These are phyloP conservation scores for Thermophis baileyi DNA, from an alignment of 2,113 vertebrate genomes.

Conservation along the genomic window DNA sequence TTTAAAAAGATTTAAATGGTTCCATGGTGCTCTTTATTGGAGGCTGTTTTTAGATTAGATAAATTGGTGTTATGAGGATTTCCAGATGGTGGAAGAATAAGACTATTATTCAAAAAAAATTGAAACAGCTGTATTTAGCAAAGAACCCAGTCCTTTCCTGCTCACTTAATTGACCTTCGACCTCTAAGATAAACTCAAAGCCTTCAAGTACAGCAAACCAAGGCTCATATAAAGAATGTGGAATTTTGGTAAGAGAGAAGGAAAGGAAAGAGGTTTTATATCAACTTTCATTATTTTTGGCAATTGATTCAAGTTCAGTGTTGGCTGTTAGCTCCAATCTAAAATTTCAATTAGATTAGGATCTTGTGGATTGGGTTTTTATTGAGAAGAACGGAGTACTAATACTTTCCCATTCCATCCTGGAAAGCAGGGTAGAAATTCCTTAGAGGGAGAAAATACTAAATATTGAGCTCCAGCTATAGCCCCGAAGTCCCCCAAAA, in stretches of 20 bases:
- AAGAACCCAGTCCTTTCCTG: not conserved
- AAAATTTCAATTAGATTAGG: not conserved
- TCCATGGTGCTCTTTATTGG: not conserved
- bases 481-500: not conserved
- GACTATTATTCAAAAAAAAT: no score
- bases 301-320: no score
- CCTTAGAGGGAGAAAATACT: not conserved
- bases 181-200: not conserved
- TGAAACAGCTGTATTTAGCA: not conserved
- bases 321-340: not conserved
- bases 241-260: not conserved
- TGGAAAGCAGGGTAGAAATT: not conserved
- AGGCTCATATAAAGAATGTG: not conserved
- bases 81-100: not conserved
- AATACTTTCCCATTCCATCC: not conserved
- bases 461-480: not conserved
- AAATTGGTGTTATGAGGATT: not conserved
- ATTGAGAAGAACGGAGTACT: not conserved
- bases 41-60: not conserved
- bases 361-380: not conserved
- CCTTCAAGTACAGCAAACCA: not conserved
- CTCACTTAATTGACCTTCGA: not conserved
- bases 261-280: not conserved
- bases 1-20: rapidly evolving
- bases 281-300: not conserved